Evolutionary conservation across 2,888 invertebrate species (phyloP).

Genomic region (Schrankia costaestrigalis): DNA sequence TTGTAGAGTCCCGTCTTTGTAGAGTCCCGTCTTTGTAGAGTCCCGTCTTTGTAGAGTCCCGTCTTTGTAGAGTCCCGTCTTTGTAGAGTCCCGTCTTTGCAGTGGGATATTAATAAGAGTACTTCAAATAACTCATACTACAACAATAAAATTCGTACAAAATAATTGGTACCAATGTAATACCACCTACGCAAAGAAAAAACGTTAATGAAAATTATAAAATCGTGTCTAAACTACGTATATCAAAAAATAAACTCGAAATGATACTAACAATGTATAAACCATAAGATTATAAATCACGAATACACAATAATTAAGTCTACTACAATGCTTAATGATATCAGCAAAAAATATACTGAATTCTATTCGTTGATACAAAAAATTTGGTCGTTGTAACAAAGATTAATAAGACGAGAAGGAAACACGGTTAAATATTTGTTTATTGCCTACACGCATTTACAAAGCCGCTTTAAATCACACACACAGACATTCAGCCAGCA

Average conservation of each 20-base stretch:
- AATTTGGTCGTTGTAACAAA: constrained; percentile 8
- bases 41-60: no score
- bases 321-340: constrained; percentile 64
- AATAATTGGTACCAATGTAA: no score
- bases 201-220: constrained; percentile 21
- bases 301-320: constrained; percentile 57
- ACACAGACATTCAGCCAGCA: no score
- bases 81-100: no score
- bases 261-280: constrained; percentile 28
- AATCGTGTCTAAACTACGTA: constrained; percentile 30
- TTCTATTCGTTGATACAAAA: constrained; percentile 33
- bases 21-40: no score
- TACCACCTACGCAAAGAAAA: constrained; percentile 9
- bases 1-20: no score
- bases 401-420: constrained; percentile 10
- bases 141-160: no score
- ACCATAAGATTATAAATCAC: constrained; percentile 36
- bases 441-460: constrained; percentile 5
- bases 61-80: no score
- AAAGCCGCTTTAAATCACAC: no score
- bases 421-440: not conserved
- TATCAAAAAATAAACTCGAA: constrained; percentile 23
- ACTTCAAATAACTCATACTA: no score
- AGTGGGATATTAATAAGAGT: no score
- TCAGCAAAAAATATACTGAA: constrained; percentile 52